Percentiles rank a stretch among this genome's conserved stretches.
These are phyloP conservation scores for Pentalonia nigronervosa DNA, from an alignment of 1,140 invertebrate genomes.

Conservation along the genomic window DNA sequence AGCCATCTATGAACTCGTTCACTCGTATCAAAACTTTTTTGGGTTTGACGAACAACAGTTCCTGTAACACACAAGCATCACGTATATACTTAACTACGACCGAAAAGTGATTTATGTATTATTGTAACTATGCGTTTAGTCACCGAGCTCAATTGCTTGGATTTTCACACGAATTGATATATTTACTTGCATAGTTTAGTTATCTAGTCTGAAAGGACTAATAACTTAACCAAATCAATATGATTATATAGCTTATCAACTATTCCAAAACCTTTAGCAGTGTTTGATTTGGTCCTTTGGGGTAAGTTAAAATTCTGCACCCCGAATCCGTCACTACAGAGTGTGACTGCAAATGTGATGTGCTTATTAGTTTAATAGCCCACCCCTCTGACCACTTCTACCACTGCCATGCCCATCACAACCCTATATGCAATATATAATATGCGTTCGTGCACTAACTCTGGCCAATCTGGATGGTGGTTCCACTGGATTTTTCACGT, in stretches of 20 bases:
- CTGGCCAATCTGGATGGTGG: background rate
- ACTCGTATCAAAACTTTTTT: slow-evolving; percentile 30
- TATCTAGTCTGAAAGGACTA: background rate
- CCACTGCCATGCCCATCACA: too few species aligned
- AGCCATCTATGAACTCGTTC: slow-evolving; percentile 19
- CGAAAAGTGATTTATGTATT: background rate
- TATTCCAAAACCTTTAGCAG: too few species aligned
- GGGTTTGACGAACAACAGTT: slow-evolving; percentile 40
- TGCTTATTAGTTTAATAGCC: too few species aligned
- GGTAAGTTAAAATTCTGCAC: too few species aligned
- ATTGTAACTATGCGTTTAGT: background rate
- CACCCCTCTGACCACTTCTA: background rate
- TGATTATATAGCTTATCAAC: too few species aligned
- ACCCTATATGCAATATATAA: background rate
- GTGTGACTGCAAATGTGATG: too few species aligned
- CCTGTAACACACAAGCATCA: slow-evolving; percentile 11
- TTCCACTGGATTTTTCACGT: background rate
- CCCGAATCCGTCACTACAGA: too few species aligned
- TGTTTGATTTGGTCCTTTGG: too few species aligned
- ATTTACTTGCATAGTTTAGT: background rate
- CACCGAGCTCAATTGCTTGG: background rate
- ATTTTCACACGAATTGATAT: background rate
- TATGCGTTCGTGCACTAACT: background rate
- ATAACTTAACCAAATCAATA: background rate
- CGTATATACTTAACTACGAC: background rate